These are phyloP conservation scores for Hipparchia sbordonii DNA, from an alignment of 2,888 invertebrate genomes.

Conservation along the genomic window DNA sequence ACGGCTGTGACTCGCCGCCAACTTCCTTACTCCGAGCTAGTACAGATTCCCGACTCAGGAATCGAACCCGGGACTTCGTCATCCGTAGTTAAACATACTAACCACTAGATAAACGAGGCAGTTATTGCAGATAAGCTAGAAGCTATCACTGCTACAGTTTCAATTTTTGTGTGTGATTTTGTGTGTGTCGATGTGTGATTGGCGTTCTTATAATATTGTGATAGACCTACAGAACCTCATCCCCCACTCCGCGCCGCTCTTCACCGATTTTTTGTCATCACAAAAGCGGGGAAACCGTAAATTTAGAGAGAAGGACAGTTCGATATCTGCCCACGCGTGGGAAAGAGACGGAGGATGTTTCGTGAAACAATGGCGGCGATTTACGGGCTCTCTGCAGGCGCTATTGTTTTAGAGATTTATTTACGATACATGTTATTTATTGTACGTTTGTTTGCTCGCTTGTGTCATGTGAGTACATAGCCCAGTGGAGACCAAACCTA, in stretches of 20 bases:
- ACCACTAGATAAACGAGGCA: too few relatives aligned
- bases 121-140: too few relatives aligned
- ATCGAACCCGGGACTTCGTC: too few relatives aligned
- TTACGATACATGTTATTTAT: slow-evolving; percentile 19
- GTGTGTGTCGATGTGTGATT: too few relatives aligned
- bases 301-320: slow-evolving; percentile 19
- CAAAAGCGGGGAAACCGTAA: slow-evolving; percentile 26
- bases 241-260: background rate
- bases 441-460: slow-evolving; percentile 3
- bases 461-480: background rate
- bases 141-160: too few relatives aligned
- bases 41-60: too few relatives aligned
- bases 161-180: too few relatives aligned
- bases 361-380: slow-evolving; percentile 40
- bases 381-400: slow-evolving; percentile 36
- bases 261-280: slow-evolving; percentile 19
- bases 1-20: too few relatives aligned
- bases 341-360: slow-evolving; percentile 33
- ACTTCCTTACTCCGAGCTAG: too few relatives aligned
- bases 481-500: too few relatives aligned
- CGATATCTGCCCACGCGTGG: background rate
- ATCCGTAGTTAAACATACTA: too few relatives aligned
- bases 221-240: slow-evolving; percentile 8
- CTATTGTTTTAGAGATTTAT: slow-evolving; percentile 39
- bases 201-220: too few relatives aligned